phyloP scores from a whole-genome alignment of 2,113 vertebrate genomes.

The Xenopus borealis region DNA sequence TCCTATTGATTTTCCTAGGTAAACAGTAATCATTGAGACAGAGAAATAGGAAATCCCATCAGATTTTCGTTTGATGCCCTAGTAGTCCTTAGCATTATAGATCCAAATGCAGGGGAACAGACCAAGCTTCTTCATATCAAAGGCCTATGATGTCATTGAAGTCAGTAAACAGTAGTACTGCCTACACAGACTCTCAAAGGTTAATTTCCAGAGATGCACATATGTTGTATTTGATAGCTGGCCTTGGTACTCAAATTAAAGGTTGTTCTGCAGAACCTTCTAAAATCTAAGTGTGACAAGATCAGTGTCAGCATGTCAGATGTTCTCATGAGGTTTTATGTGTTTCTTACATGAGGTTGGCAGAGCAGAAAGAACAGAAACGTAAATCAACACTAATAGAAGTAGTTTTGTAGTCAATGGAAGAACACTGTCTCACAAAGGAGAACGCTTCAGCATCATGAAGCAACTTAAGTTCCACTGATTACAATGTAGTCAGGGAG shows the following conservation, averaged over 20 bases:
- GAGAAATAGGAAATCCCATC: not conserved
- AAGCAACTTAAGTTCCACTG: too few relatives aligned
- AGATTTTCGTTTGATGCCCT: not conserved
- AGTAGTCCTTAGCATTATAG: not conserved
- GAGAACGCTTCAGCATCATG: not conserved
- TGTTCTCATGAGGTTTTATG: not conserved
- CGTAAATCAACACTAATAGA: not conserved
- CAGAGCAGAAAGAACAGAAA: not conserved
- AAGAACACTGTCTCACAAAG: not conserved
- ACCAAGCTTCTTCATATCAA: not conserved
- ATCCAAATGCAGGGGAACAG: not conserved
- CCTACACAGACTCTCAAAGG: too few relatives aligned
- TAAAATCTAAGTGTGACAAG: not conserved
- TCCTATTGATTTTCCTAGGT: not conserved
- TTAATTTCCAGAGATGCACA: too few relatives aligned
- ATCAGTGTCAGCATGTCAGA: not conserved
- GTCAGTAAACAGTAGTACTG: too few relatives aligned
- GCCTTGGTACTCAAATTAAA: not conserved
- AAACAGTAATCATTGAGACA: not conserved
- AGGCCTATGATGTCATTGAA: too few relatives aligned
- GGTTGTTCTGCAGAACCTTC: not conserved
- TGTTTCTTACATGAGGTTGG: not conserved
- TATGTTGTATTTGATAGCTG: not conserved
- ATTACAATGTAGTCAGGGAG: too few relatives aligned
- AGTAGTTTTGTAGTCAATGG: not conserved